These are phyloP conservation scores for Micrasema minimum DNA, from an alignment of 1,140 invertebrate species.

Conservation along the genomic window DNA sequence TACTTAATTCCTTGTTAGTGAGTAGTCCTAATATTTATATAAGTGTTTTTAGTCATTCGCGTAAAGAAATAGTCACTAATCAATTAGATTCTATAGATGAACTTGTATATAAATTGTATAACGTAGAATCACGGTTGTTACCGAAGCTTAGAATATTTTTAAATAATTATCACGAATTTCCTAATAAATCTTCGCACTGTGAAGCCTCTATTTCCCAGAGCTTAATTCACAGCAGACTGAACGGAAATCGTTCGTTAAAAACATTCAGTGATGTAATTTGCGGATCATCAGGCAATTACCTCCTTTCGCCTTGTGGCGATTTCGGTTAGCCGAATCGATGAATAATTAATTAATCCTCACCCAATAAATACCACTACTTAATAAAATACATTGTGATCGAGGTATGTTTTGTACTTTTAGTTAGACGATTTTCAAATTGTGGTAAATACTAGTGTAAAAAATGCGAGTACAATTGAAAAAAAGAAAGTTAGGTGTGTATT, in stretches of 20 bases:
- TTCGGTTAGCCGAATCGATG: conserved; percentile 17
- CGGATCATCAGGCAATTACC: background rate
- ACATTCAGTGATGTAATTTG: background rate
- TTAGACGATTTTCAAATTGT: conserved; percentile 44
- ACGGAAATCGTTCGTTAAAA: conserved; percentile 6
- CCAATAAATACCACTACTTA: conserved; percentile 20
- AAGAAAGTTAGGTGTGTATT: no score
- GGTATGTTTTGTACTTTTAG: conserved; percentile 45
- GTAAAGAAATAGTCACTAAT: no score
- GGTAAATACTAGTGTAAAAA: conserved; percentile 17
- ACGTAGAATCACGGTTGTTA: no score
- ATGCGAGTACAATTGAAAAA: no score
- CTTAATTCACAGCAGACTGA: conserved; percentile 7
- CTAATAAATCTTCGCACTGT: no score
- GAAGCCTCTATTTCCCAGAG: background rate
- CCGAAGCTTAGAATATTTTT: no score
- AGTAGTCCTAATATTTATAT: no score
- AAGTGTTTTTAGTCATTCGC: no score
- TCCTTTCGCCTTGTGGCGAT: background rate
- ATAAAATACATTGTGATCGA: conserved; percentile 36
- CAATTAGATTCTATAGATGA: no score
- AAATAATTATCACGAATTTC: no score
- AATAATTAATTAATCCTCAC: conserved; percentile 4
- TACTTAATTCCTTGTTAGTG: no score
- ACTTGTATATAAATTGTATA: no score